These are phyloP conservation scores for Tetrao urogallus DNA, from an alignment of 2,113 vertebrate species.

Conservation along the genomic window DNA sequence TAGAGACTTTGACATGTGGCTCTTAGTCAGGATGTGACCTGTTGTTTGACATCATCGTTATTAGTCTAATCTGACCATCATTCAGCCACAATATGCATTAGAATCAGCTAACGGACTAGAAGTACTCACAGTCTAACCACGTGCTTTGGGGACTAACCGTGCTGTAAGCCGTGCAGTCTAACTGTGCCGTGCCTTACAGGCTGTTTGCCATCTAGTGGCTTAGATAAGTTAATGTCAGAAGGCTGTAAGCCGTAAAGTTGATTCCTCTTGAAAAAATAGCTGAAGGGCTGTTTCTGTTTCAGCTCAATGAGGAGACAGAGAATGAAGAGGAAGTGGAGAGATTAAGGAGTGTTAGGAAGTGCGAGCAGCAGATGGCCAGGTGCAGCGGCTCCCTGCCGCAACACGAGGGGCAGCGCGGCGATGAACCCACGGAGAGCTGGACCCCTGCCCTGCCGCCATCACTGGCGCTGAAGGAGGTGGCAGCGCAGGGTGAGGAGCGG, in stretches of 20 bases:
- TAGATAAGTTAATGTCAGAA: neutral
- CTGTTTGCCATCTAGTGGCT: slow-evolving; percentile 63
- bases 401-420: too few relatives aligned
- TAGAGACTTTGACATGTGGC: neutral
- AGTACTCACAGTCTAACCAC: neutral
- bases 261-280: neutral
- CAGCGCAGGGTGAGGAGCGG: too few relatives aligned
- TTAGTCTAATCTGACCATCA: neutral
- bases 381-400: too few relatives aligned
- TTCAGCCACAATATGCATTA: too few relatives aligned
- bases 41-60: neutral
- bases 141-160: too few relatives aligned
- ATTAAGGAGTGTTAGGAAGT: too few relatives aligned
- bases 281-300: neutral
- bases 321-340: too few relatives aligned
- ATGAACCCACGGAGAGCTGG: too few relatives aligned
- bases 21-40: neutral
- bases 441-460: too few relatives aligned
- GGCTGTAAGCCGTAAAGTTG: neutral
- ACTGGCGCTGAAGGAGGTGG: too few relatives aligned
- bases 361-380: too few relatives aligned
- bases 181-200: neutral
- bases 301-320: neutral
- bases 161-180: too few relatives aligned
- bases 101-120: neutral